Evolutionary conservation across 2,888 invertebrate genomes (phyloP), one percentile per base, ranked within the genome.

Genomic region (Pristionchus mayeri): DNA sequence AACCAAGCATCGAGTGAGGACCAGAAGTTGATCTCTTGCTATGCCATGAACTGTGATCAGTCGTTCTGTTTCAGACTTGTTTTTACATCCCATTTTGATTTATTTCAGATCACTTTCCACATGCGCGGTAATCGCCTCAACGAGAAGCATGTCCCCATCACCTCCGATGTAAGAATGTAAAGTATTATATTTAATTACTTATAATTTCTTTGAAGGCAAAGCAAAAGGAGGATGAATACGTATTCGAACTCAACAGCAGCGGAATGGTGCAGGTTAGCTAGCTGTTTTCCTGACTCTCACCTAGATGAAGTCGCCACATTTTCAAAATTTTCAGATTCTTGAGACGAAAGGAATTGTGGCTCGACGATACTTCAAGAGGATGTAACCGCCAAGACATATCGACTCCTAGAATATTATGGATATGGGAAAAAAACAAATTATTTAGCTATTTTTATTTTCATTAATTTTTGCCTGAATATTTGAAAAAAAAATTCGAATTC

Each of bases 141-240:
- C 83, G 89, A 89, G 86, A 88, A 89, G 44, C 89, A 89, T 86
- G 86, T 86, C 80, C 89, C 89, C 79, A 82, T 86, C 54, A 87
- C 87, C 54, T 9, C 54, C 21, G 21, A 54, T 54, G 54, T 54
- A 54, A 54, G 13, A 44, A 16, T 54, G 9, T 4, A 54, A 54
- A 54, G 9, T 44, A 44, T 16, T 13, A 54, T 54, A 54, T n/a
- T 54, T 54, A 18, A 54, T 54, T 54, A 54, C 3, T 13, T 16
- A 54, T 13, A 54, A 54, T 1, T 9, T 30, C 30, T 16, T 27
- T 60, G 27, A 87, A 89, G 48, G 87, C 89, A 83, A 89, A 91
- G 88, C 89, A 90, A 67, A 91, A 92, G 87, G 87, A 90, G 85
- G 91, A 91, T 88, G 88, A 90, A 85, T 92, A 92, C 87, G 84